These are phyloP conservation scores for Burhinus bistriatus DNA, from an alignment of 2,113 vertebrate genomes.

Conservation along the genomic window DNA sequence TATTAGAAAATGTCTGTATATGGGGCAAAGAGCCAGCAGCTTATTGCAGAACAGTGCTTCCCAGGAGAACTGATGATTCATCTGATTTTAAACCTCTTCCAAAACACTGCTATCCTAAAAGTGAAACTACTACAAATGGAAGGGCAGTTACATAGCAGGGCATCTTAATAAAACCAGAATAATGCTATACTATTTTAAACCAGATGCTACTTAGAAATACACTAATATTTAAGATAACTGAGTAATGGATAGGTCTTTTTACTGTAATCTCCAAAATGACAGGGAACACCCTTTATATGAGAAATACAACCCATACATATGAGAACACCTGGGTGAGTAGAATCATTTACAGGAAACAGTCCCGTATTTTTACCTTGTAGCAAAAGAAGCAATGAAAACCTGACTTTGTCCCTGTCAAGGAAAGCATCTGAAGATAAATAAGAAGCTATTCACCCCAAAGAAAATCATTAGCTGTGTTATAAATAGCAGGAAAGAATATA, in stretches of 20 bases:
- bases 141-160: neutral
- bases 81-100: neutral
- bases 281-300: neutral
- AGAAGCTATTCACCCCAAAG: neutral
- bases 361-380: neutral
- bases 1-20: neutral
- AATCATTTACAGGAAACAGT: neutral
- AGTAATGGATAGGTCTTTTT: neutral
- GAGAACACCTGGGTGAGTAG: neutral
- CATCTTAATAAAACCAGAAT: neutral
- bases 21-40: neutral
- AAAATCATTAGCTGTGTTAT: constrained; percentile 40
- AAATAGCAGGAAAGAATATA: constrained; percentile 15
- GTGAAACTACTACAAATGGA: neutral
- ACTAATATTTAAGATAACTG: neutral
- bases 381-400: neutral
- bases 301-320: neutral
- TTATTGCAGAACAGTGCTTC: neutral
- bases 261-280: neutral
- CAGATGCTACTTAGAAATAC: neutral
- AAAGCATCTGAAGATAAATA: constrained; percentile 38
- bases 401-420: neutral
- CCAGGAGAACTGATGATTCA: neutral
- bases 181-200: neutral
- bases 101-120: neutral